These are phyloP conservation scores for Noctua fimbriata DNA, from an alignment of 2,888 invertebrate genomes.

Conservation along the genomic window DNA sequence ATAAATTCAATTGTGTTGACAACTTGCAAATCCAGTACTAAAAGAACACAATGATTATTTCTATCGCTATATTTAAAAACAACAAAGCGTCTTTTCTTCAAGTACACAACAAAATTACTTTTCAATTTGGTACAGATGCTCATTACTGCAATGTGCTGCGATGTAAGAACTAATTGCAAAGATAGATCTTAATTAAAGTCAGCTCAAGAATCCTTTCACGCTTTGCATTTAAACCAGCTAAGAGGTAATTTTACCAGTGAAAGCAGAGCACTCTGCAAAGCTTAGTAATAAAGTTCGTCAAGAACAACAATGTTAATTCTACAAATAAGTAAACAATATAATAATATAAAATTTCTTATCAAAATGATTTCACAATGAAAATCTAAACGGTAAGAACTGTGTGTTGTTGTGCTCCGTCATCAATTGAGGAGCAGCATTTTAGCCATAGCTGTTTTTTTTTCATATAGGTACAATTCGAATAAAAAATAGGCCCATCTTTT, in stretches of 20 bases:
- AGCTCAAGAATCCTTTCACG: background rate
- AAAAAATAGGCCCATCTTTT: too few relatives aligned
- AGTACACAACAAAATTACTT: background rate
- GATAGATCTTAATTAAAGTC: background rate
- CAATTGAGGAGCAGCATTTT: too few relatives aligned
- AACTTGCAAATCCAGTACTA: background rate
- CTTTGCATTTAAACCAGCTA: background rate
- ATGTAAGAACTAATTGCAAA: slow-evolving; percentile 1
- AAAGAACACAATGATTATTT: slow-evolving; percentile 5
- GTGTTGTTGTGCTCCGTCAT: slow-evolving; percentile 2
- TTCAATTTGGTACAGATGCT: background rate
- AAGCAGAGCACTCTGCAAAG: background rate
- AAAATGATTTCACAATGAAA: background rate
- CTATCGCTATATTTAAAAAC: background rate
- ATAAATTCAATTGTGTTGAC: slow-evolving; percentile 24
- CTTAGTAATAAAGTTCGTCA: background rate
- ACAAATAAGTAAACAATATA: background rate
- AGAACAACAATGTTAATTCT: background rate
- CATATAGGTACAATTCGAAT: too few relatives aligned
- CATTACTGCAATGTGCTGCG: background rate
- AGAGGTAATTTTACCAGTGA: background rate
- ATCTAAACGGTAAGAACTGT: background rate
- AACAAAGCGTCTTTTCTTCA: background rate
- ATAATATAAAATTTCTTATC: too few relatives aligned
- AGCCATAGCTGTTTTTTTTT: too few relatives aligned